Conservation (phyloP, 2,888 invertebrate genomes). For the Megamerina dolium region DNA sequence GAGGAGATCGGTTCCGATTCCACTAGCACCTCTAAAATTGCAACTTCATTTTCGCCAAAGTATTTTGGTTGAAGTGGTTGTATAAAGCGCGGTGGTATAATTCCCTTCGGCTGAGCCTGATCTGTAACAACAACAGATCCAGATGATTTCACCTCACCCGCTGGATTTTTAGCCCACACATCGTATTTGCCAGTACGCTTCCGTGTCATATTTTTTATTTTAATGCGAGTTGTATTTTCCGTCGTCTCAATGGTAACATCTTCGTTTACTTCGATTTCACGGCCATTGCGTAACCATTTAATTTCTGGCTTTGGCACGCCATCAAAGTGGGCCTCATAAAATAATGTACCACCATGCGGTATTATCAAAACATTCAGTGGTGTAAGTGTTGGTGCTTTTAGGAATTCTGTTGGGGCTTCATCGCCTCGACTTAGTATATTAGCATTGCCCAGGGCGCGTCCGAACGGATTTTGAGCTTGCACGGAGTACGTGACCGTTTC, state of each 20-base stretch:
- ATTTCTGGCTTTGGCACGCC: slow-evolving; percentile 67
- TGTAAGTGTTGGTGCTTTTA: slow-evolving; percentile 68
- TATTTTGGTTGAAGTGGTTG: slow-evolving; percentile 65
- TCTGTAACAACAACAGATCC: slow-evolving; percentile 72
- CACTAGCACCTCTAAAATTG: slow-evolving; percentile 71
- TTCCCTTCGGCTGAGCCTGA: slow-evolving; percentile 56
- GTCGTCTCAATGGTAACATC: slow-evolving; percentile 56
- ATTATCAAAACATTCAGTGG: slow-evolving; percentile 72
- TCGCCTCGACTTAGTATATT: slow-evolving; percentile 58
- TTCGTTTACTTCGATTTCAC: slow-evolving; percentile 61
- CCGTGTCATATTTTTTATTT: slow-evolving; percentile 62
- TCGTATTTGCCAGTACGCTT: slow-evolving; percentile 85
- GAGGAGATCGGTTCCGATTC: slow-evolving; percentile 72
- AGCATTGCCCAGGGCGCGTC: slow-evolving; percentile 66
- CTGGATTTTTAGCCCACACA: slow-evolving; percentile 70
- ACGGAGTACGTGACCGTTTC: slow-evolving; percentile 67
- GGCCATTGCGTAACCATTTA: slow-evolving; percentile 80
- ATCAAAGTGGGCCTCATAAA: slow-evolving; percentile 66
- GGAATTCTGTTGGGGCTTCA: slow-evolving; percentile 42
- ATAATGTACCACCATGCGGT: slow-evolving; percentile 62
- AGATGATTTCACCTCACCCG: slow-evolving; percentile 72
- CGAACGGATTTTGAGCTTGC: slow-evolving; percentile 66
- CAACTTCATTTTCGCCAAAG: slow-evolving; percentile 67
- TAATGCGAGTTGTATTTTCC: slow-evolving; percentile 60
- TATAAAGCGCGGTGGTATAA: slow-evolving; percentile 67